Base-by-base conservation (phyloP, 1,140 invertebrate species). In the Drosophila dunni region DNA sequence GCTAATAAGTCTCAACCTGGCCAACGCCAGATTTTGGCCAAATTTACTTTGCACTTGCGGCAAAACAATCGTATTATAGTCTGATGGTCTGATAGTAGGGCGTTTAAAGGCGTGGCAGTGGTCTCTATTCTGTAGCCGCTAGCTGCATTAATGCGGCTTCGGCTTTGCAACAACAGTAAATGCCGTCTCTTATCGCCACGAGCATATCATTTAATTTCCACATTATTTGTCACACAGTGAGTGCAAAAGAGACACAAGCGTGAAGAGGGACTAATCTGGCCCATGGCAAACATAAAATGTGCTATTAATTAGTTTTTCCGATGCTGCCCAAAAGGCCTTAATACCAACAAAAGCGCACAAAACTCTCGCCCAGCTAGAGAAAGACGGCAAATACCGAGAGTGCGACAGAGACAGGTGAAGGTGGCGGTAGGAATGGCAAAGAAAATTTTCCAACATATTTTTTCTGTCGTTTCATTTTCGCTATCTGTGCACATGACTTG, bases 161-260 rank as follows among this genome's bases (percentile, higher is more conserved):
- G 66, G 51, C 56, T 63, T 70, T 53, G 53, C 46, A 69, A 57
- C 70, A 68, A 78, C 13, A 72, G 57, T 50, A 50, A 69, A 44
- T 65, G 73, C 62, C 69, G 69, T 79, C 61, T 72, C 83, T 83
- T 86, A 88, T 86, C 83, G 76, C 76, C 53, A 13, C 65, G 45
- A 79, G 83, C 79, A 88, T 86, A 88, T 83, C 83, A 83, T 86
- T 86, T 86, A 88, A 86, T 86, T 86, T 86, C 83, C 86, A 89
- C 80, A 83, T 88, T 86, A 86, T 89, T 86, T 86, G 83, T 86
- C 83, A 79, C 54, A 77, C 58, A 60, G 29, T 29, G 36, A 36
- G 17, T 36, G 48, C 2, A 13, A 38, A 42, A 20, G 48, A 36
- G 13, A 29, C 10, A 0, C n/a, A 34, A 11, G 40, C 7, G 9